Base-by-base conservation (phyloP, 2,888 invertebrate genomes). In the Pollenia labialis region DNA sequence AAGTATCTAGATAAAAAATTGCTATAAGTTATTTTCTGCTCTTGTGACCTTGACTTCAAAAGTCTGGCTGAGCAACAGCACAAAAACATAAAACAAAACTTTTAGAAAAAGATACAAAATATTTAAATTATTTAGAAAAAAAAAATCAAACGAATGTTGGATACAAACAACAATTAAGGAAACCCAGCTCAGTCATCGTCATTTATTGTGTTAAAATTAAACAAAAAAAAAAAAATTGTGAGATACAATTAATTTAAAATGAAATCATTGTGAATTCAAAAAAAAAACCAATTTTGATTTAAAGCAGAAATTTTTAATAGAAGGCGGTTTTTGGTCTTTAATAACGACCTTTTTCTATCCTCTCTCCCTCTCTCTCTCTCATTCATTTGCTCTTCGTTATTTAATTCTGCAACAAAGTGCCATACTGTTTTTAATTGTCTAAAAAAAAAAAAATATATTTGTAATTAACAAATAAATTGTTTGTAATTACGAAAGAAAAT, bases 321-420 rank as follows among this genome's bases (percentile, higher is more conserved):
- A 76, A 83, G 83, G 83, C 76, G 86, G 76, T 58, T 68, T 62
- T 23, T 23, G n/a, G 46, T 72, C 58, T 64, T 64, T 10, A 18
- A 40, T 16, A 42, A 16, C 52, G 4, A 12, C 16, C 40, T 50
- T 58, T 68, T 60, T 58, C 6, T 6, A 4, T 32, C 32, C 6
- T 60, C 10, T 18, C 62, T 56, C 52, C 56, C 48, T 40, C 11
- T 7, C 4, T 42, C 18, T 14, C 18, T 32, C 4, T 32, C 32
- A 18, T 18, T 32, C 32, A 6, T 4, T 32, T 6, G 9, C 11
- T 66, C 16, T 62, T 48, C 48, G 60, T 52, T 7, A 44, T 23
- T 74, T 23, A 71, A 76, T 86, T 86, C 81, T 69, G 74, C 81
- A n/a, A 69, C 42, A 80, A 87, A 81, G 87, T 87, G 87, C 84